Percentiles rank a stretch among this genome's conserved stretches.
These are phyloP conservation scores for Corvus cornix DNA, from an alignment of 2,113 vertebrate species.

Conservation along the genomic window DNA sequence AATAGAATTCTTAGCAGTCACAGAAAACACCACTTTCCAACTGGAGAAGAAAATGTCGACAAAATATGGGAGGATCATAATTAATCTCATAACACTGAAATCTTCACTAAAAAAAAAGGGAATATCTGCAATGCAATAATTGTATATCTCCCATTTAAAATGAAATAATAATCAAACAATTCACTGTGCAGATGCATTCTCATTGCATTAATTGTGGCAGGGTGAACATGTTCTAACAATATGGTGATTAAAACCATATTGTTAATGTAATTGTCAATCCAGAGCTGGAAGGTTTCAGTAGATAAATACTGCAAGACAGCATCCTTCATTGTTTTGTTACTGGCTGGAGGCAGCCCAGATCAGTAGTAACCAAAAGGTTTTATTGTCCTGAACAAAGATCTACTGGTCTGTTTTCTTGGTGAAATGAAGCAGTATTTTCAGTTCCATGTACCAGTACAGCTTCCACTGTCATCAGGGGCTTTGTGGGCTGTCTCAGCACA, in stretches of 20 bases:
- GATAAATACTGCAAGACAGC: neutral
- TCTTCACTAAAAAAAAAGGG: neutral
- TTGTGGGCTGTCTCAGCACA: neutral
- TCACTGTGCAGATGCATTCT: constrained; percentile 2
- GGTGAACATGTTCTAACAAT: constrained; percentile 51
- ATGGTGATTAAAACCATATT: neutral
- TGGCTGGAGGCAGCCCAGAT: neutral
- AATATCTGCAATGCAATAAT: constrained; percentile 3
- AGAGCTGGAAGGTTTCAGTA: neutral
- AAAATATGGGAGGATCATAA: neutral
- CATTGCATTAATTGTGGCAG: neutral
- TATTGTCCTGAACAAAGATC: neutral
- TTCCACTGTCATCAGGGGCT: neutral
- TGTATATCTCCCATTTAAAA: constrained; percentile 26
- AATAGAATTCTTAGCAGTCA: neutral
- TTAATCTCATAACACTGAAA: neutral
- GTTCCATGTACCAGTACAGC: neutral
- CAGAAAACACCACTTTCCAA: neutral
- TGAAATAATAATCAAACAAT: constrained; percentile 31
- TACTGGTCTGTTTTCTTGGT: neutral
- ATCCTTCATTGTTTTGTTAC: neutral
- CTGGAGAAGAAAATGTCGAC: neutral
- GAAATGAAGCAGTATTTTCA: neutral
- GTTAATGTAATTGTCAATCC: neutral
- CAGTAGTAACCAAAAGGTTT: neutral